These are phyloP conservation scores for Eupithecia pulchellata DNA, from an alignment of 2,888 invertebrate genomes.

Conservation along the genomic window DNA sequence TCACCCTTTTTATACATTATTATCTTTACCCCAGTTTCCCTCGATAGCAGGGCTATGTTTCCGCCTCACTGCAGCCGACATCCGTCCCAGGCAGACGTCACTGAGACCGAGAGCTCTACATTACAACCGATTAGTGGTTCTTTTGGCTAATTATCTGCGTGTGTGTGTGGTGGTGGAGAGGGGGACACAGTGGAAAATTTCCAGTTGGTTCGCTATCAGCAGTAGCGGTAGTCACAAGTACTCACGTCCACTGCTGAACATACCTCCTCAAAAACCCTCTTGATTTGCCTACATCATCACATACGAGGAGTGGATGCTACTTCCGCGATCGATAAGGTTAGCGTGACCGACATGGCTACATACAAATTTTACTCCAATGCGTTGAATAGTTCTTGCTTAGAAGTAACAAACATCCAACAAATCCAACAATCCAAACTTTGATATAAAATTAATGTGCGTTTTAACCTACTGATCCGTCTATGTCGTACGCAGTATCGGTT, in stretches of 20 bases:
- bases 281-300: background rate
- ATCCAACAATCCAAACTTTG: background rate
- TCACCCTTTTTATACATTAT: background rate
- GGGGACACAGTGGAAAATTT: background rate
- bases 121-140: conserved; percentile 23
- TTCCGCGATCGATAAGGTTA: background rate
- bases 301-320: background rate
- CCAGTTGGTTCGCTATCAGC: background rate
- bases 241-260: background rate
- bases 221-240: too few species aligned
- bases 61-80: background rate
- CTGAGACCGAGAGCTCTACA: conserved; percentile 24
- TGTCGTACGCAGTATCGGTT: background rate
- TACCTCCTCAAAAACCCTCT: background rate
- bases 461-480: background rate
- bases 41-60: background rate
- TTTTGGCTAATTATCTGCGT: conserved; percentile 17
- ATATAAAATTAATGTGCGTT: background rate
- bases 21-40: background rate
- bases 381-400: background rate
- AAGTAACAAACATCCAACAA: background rate
- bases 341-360: background rate
- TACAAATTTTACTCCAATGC: background rate
- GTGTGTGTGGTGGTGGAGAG: conserved; percentile 7
- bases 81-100: conserved; percentile 9